Evolutionary conservation across 2,888 invertebrate genomes (phyloP).

Genomic region (Machimus atricapillus): DNA sequence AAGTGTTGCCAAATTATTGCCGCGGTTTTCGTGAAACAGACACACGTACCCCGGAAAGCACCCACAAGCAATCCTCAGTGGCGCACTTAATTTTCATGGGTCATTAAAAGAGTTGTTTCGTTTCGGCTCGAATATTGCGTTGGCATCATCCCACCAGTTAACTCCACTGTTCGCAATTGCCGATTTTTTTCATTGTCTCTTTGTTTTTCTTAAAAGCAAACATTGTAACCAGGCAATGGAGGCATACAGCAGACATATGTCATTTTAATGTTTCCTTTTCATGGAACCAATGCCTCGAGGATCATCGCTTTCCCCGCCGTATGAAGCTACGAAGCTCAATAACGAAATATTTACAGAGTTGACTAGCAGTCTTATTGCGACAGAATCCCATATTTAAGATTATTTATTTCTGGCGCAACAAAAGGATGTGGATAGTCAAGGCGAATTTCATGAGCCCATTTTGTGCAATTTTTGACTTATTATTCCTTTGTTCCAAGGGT

Average conservation of each 20-base stretch:
- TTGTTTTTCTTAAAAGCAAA: slow-evolving; percentile 8
- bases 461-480: neutral
- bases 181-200: neutral
- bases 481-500: neutral
- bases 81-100: slow-evolving; percentile 42
- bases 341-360: slow-evolving; percentile 2
- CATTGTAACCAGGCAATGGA: neutral
- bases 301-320: neutral
- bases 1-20: slow-evolving; percentile 45
- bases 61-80: neutral
- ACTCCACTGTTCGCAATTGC: neutral
- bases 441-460: neutral
- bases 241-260: slow-evolving; percentile 7
- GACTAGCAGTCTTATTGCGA: slow-evolving; percentile 1
- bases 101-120: slow-evolving; percentile 35
- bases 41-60: slow-evolving; percentile 27
- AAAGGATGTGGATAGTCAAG: neutral
- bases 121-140: neutral
- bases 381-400: neutral
- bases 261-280: slow-evolving; percentile 41
- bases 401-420: neutral
- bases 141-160: slow-evolving; percentile 1
- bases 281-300: neutral
- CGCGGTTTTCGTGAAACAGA: slow-evolving; percentile 41
- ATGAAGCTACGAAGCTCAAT: neutral